Conservation (phyloP, 2,888 invertebrate genomes). For the Margaritifera margaritifera region DNA sequence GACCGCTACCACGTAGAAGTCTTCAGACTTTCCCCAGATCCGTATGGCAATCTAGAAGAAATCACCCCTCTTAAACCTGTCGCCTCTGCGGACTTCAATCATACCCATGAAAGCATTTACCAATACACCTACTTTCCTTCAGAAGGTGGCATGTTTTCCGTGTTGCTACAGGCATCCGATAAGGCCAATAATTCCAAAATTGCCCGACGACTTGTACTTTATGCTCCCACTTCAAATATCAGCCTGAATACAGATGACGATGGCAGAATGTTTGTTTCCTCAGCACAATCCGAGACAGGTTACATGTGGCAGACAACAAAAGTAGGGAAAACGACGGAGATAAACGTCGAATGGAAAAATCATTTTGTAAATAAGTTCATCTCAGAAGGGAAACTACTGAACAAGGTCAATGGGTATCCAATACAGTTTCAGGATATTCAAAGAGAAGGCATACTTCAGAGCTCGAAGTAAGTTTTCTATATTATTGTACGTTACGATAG, state of each 20-base stretch:
- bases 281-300: slow-evolving; percentile 29
- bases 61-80: slow-evolving; percentile 11
- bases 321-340: slow-evolving; percentile 1
- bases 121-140: slow-evolving; percentile 20
- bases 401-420: slow-evolving; percentile 28
- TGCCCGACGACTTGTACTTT: slow-evolving; percentile 38
- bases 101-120: slow-evolving; percentile 4
- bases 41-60: slow-evolving; percentile 17
- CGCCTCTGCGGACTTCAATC: slow-evolving; percentile 9
- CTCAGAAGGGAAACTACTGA: slow-evolving; percentile 30
- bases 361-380: slow-evolving; percentile 39
- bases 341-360: slow-evolving; percentile 32
- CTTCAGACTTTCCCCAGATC: slow-evolving; percentile 26
- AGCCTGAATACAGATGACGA: slow-evolving; percentile 14
- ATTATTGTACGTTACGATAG: too few species aligned
- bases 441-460: slow-evolving; percentile 15
- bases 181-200: slow-evolving; percentile 49
- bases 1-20: slow-evolving; percentile 34
- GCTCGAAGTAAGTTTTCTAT: slow-evolving; percentile 7
- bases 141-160: slow-evolving; percentile 37
- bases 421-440: slow-evolving; percentile 26
- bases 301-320: slow-evolving; percentile 38
- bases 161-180: slow-evolving; percentile 42
- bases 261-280: slow-evolving; percentile 20
- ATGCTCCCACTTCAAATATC: slow-evolving; percentile 35